These are phyloP conservation scores for Macroglossus sobrinus DNA, from an alignment of 2,113 vertebrate genomes.

Conservation along the genomic window DNA sequence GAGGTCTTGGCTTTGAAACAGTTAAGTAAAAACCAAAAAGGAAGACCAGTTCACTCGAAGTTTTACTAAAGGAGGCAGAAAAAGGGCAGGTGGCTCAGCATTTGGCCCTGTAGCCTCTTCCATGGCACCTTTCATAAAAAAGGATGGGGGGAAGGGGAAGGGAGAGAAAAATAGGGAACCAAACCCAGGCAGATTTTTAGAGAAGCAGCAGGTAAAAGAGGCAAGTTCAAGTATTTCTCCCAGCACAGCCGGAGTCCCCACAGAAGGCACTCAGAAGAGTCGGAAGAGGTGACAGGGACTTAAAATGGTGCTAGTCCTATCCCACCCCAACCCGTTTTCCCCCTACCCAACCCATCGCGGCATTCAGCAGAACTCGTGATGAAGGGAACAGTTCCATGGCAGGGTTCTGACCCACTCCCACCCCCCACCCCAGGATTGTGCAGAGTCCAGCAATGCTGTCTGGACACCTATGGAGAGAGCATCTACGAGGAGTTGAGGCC, in stretches of 20 bases:
- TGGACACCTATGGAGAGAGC: neutral
- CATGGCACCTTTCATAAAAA: constrained; percentile 65
- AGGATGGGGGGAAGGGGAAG: neutral
- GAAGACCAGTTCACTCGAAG: constrained; percentile 72
- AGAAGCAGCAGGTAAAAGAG: constrained; percentile 85
- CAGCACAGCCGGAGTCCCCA: constrained; percentile 81
- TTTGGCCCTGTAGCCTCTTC: constrained; percentile 72
- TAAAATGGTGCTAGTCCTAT: constrained; percentile 60
- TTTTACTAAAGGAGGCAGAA: constrained; percentile 74
- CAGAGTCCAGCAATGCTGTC: constrained; percentile 59
- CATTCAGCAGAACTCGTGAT: constrained; percentile 54
- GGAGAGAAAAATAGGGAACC: constrained; percentile 42
- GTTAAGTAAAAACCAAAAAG: constrained; percentile 79
- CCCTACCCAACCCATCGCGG: constrained; percentile 5
- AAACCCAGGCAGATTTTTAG: constrained; percentile 75
- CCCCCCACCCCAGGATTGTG: constrained; percentile 47
- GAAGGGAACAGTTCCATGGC: constrained; percentile 46
- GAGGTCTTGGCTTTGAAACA: constrained; percentile 77
- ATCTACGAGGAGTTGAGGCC: constrained; percentile 48
- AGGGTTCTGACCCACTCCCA: constrained; percentile 33
- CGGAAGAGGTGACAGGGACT: constrained; percentile 74
- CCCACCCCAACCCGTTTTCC: constrained; percentile 51
- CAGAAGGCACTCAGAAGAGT: constrained; percentile 88
- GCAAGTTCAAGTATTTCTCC: constrained; percentile 86
- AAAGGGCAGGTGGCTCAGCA: constrained; percentile 68